These are phyloP conservation scores for Colletes latitarsis DNA, from an alignment of 1,140 invertebrate genomes.

Conservation along the genomic window DNA sequence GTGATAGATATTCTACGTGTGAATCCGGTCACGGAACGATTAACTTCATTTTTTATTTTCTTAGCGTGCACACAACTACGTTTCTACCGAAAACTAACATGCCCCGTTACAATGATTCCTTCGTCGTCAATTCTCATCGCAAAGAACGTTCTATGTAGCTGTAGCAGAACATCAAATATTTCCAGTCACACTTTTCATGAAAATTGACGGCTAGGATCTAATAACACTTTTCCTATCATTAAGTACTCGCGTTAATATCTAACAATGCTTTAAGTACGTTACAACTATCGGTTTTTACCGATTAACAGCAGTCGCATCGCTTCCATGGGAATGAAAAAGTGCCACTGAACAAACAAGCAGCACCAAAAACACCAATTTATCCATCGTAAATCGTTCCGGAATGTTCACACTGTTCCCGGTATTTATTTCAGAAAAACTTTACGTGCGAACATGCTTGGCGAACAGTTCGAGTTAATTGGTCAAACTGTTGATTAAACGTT, in stretches of 20 bases:
- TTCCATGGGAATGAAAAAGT: slow-evolving; percentile 30
- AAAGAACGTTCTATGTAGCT: too few species aligned
- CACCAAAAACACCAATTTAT: slow-evolving; percentile 25
- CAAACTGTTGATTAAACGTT: background rate
- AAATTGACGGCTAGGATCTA: too few species aligned
- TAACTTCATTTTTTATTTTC: too few species aligned
- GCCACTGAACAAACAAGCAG: slow-evolving; percentile 46
- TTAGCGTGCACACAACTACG: too few species aligned
- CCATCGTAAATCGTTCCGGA: slow-evolving; percentile 20
- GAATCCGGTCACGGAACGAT: too few species aligned
- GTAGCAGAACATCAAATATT: too few species aligned
- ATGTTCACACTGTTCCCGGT: slow-evolving; percentile 6
- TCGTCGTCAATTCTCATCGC: too few species aligned
- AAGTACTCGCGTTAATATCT: background rate
- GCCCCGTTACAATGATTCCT: too few species aligned
- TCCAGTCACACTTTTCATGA: too few species aligned
- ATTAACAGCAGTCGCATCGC: slow-evolving; percentile 36
- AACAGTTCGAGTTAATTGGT: background rate
- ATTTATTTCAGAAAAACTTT: slow-evolving; percentile 1
- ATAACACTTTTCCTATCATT: too few species aligned
- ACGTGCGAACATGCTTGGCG: slow-evolving; percentile 39
- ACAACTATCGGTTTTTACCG: slow-evolving; percentile 50
- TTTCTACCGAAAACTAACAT: too few species aligned
- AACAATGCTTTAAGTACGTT: background rate
- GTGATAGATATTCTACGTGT: too few species aligned